phyloP scores from a whole-genome alignment of 2,888 invertebrate genomes.

The Microctonus brassicae region DNA sequence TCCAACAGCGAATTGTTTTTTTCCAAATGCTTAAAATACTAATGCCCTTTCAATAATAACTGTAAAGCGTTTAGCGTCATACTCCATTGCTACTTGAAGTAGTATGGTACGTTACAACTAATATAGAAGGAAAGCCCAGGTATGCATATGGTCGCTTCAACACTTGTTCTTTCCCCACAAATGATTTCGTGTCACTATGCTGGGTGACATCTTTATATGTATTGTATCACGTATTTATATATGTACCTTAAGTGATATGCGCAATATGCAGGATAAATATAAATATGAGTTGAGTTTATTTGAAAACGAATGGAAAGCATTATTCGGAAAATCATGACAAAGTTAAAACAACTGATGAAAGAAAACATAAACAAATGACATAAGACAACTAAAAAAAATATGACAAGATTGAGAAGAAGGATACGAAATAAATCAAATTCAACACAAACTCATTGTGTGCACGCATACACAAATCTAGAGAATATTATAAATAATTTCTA shows the following conservation, averaged over 20 bases:
- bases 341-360: constrained; percentile 4
- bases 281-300: constrained; percentile 30
- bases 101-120: constrained; percentile 45
- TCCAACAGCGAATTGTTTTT: background rate
- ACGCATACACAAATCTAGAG: constrained; percentile 53
- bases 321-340: constrained; percentile 30
- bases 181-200: background rate
- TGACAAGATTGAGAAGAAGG: constrained; percentile 22
- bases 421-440: constrained; percentile 3
- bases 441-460: constrained; percentile 30
- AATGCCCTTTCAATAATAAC: constrained; percentile 7
- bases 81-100: constrained; percentile 65
- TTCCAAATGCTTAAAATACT: background rate
- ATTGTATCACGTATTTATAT: constrained; percentile 57
- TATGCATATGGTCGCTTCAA: constrained; percentile 1
- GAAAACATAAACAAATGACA: background rate
- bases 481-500: constrained; percentile 55
- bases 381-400: background rate
- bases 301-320: constrained; percentile 14
- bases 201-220: constrained; percentile 38
- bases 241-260: constrained; percentile 57
- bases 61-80: constrained; percentile 60
- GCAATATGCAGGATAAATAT: constrained; percentile 62
- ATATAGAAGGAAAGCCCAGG: background rate
- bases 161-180: constrained; percentile 23